A percentile compares a stretch with the other conserved stretches of the same genome.
Conservation (phyloP, 2,888 invertebrate species). For the Drosophila nigritarsus region DNA sequence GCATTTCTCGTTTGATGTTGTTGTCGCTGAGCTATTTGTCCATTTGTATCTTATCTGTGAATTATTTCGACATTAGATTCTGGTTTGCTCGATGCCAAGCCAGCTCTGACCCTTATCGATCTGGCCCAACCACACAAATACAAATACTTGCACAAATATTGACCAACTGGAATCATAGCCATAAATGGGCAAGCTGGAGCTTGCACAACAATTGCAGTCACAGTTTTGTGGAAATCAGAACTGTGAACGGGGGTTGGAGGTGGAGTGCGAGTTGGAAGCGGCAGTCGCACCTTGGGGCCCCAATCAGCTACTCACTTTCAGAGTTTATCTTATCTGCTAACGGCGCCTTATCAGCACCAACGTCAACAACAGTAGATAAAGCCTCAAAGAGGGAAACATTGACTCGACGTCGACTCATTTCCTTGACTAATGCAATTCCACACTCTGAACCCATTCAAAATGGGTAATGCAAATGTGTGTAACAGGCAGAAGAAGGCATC, state of each 20-base stretch:
- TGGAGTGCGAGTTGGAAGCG: too few species aligned
- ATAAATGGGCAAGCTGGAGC: constrained; percentile 33
- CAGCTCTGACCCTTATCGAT: constrained; percentile 14
- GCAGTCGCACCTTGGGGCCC: constrained; percentile 16
- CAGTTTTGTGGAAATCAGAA: constrained; percentile 43
- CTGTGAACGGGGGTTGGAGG: not conserved
- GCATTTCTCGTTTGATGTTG: not conserved
- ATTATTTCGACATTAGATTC: constrained; percentile 62
- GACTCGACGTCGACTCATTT: constrained; percentile 42
- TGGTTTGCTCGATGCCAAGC: constrained; percentile 40
- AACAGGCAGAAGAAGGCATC: not conserved
- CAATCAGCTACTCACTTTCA: constrained; percentile 27
- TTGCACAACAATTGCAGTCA: constrained; percentile 57
- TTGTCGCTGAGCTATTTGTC: constrained; percentile 14
- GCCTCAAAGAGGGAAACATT: not conserved
- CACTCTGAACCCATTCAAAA: not conserved
- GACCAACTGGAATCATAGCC: constrained; percentile 32
- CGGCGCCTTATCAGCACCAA: constrained; percentile 37
- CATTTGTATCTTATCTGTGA: constrained; percentile 35
- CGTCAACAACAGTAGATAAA: constrained; percentile 48
- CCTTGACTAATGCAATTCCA: constrained; percentile 16
- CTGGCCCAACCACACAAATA: constrained; percentile 3
- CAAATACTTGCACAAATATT: constrained; percentile 40
- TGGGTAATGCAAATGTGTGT: not conserved
- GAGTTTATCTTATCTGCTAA: constrained; percentile 47